Evolutionary conservation across 2,797 vertebrate genomes (phyloP).

Genomic region (Typhlichthys subterraneus): DNA sequence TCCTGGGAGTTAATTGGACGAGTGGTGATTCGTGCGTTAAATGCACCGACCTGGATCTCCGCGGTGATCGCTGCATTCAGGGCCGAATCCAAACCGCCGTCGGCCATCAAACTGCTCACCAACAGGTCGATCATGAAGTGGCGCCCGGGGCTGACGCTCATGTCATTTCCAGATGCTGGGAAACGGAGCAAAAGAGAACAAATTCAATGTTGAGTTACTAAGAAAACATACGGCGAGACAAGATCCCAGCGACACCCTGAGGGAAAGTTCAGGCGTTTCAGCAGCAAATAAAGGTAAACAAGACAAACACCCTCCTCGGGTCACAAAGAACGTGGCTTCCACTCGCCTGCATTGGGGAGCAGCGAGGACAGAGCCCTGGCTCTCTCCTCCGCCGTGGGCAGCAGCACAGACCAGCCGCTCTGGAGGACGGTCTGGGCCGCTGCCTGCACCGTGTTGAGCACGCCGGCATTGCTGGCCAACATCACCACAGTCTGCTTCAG

Average conservation of each 20-base stretch:
- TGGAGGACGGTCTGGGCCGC: conserved; percentile 96
- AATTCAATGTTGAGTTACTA: neutral
- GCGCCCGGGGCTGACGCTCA: conserved; percentile 92
- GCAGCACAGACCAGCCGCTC: conserved; percentile 95
- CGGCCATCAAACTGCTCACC: conserved; percentile 98
- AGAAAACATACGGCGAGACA: neutral
- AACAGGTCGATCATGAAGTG: conserved; percentile 98
- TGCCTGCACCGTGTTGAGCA: conserved; percentile 90
- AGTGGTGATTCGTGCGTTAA: neutral
- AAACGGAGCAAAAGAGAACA: neutral
- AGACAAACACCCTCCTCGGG: neutral
- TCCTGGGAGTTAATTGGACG: conserved; percentile 13
- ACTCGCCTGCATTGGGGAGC: conserved; percentile 89
- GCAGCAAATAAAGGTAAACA: neutral
- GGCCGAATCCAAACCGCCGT: conserved; percentile 95
- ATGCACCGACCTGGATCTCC: conserved; percentile 91
- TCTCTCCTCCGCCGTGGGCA: conserved; percentile 95
- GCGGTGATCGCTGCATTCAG: conserved; percentile 95
- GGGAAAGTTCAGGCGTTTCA: too few species aligned
- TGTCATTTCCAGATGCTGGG: conserved; percentile 92
- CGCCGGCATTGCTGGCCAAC: conserved; percentile 92
- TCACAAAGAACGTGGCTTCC: neutral
- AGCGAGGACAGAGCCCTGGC: conserved; percentile 93
- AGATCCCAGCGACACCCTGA: neutral
- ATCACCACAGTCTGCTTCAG: conserved; percentile 96